These are phyloP conservation scores for Oryctes rhinoceros DNA, from an alignment of 1,140 invertebrate species.

Conservation along the genomic window DNA sequence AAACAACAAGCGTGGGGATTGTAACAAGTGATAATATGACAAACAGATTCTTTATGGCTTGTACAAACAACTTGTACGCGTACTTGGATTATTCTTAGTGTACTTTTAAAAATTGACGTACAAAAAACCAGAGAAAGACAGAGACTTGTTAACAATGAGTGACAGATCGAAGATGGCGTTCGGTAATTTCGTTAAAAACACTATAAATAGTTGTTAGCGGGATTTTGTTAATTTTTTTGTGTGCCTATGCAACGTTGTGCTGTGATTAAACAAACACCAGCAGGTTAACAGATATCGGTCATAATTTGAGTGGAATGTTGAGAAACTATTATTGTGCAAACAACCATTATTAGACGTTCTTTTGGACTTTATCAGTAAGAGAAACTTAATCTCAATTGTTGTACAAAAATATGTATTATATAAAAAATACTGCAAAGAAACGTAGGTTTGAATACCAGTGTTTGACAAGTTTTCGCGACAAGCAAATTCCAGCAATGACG, in stretches of 20 bases:
- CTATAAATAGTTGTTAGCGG: conserved; percentile 34
- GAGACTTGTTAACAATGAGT: conserved; percentile 37
- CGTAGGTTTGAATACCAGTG: background rate
- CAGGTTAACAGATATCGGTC: conserved; percentile 30
- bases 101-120: conserved; percentile 26
- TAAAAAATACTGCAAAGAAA: background rate
- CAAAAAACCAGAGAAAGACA: conserved; percentile 32
- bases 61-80: conserved; percentile 21
- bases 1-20: conserved; percentile 29
- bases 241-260: conserved; percentile 20
- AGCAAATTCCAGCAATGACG: too few relatives aligned
- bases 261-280: conserved; percentile 32
- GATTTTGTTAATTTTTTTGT: conserved; percentile 39
- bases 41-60: conserved; percentile 35
- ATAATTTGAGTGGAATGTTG: conserved; percentile 29
- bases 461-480: too few relatives aligned
- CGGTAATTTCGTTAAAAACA: conserved; percentile 36
- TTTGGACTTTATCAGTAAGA: background rate
- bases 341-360: conserved; percentile 12
- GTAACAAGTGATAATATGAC: conserved; percentile 30
- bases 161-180: conserved; percentile 29
- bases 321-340: conserved; percentile 32
- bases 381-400: conserved; percentile 1
- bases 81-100: conserved; percentile 38
- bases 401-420: conserved; percentile 19